Base-by-base conservation (phyloP, 2,797 vertebrate species). In the Orientallactaga sibirica region DNA sequence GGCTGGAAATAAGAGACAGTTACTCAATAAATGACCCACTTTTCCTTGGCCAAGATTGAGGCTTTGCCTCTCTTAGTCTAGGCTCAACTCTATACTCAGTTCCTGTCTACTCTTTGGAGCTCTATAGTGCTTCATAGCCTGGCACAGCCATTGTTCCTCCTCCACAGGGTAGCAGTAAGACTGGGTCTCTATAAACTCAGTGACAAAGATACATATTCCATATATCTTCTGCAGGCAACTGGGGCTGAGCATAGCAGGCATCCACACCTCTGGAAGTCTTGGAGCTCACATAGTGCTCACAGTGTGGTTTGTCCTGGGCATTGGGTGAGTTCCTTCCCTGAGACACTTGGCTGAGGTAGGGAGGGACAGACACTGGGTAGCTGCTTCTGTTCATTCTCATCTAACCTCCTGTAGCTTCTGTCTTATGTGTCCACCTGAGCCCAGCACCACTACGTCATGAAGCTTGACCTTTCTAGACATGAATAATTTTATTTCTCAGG, bases 391-490 rank as follows among this genome's bases (percentile, higher is more conserved):
- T n/a, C 37, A 12, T 29, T 62, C 66, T 25, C 22, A 43, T 12
- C n/a, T 29, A 19, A 25, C 43, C 58, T 9, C 7, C 3, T 52
- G 29, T n/a, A 12, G 58, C 67, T 37, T 41, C 81, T 67, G 43
- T 48, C 48, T 1, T 16, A 7, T 1, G n/a, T 29, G 71, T 70
- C 81, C 25, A 12, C 58, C 74, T 48, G 16, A 67, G 78, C 0
- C 0, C 52, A 75, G 43, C 43, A 33, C 24, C 3, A 0, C 48
- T 48, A 68, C 70, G 48, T 61, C 10, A 0, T 43, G 29, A 83
- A 86, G 81, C 74, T 1, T 88, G 70, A 94, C 89, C 75, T 92
- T 97, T 94, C 73, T 75, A 79, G 75, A 93, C 77, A 86, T 37
- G 29, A 95, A 86, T 74, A 76, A 78, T 88, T 86, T 58, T 58